Evolutionary conservation across 2,888 invertebrate genomes (phyloP).

Genomic region (Macaria notata): DNA sequence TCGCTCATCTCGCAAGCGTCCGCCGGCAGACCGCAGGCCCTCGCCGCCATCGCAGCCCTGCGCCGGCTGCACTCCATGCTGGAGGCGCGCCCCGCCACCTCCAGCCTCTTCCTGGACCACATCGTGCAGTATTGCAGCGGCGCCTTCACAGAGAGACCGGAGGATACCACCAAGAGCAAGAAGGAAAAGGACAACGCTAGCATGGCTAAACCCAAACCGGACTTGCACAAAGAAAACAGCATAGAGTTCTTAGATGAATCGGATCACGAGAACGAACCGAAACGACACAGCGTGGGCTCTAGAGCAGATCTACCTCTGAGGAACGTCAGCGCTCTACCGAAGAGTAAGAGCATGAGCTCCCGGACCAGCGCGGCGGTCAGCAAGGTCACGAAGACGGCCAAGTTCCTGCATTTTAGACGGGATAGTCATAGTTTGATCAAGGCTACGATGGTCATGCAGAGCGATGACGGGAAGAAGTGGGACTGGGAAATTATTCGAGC

Average conservation of each 20-base stretch:
- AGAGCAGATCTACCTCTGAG: conserved; percentile 67
- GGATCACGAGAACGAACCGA: conserved; percentile 66
- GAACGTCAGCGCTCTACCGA: conserved; percentile 72
- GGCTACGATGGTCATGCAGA: conserved; percentile 90
- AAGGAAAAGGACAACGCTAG: conserved; percentile 71
- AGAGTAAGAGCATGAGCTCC: conserved; percentile 75
- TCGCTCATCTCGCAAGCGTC: conserved; percentile 91
- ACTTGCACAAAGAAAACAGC: conserved; percentile 60
- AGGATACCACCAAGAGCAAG: conserved; percentile 59
- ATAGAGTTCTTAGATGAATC: conserved; percentile 70
- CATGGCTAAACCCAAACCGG: conserved; percentile 54
- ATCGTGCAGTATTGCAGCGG: conserved; percentile 84
- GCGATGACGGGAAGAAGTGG: conserved; percentile 93
- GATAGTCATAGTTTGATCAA: conserved; percentile 87
- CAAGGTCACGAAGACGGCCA: conserved; percentile 49
- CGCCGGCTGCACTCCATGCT: conserved; percentile 90
- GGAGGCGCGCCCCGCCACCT: conserved; percentile 90
- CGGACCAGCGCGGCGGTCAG: conserved; percentile 54
- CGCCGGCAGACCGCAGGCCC: conserved; percentile 89
- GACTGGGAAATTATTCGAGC: conserved; percentile 96
- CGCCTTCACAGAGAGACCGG: conserved; percentile 56
- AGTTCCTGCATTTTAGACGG: conserved; percentile 81
- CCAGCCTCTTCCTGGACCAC: conserved; percentile 92
- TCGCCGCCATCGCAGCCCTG: conserved; percentile 91
- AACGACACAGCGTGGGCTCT: conserved; percentile 72